Percentiles rank a stretch among this genome's conserved stretches.
These are phyloP conservation scores for Agonum fuliginosum DNA, from an alignment of 2,888 invertebrate genomes.

Conservation along the genomic window DNA sequence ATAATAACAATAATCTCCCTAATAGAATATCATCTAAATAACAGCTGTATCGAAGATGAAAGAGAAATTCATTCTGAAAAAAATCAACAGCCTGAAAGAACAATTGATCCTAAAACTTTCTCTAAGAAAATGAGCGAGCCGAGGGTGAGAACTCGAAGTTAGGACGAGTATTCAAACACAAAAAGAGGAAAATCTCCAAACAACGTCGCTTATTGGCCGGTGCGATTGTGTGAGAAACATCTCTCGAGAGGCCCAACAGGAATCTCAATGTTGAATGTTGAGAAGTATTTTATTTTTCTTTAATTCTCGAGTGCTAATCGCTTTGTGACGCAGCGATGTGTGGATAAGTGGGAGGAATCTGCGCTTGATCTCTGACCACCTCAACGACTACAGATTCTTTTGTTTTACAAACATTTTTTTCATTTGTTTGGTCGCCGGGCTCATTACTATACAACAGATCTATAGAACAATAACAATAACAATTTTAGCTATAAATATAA, in stretches of 20 bases:
- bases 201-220: conserved; percentile 24
- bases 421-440: neutral
- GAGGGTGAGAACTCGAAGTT: conserved; percentile 7
- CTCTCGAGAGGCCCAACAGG: neutral
- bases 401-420: conserved; percentile 5
- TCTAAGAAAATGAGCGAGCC: conserved; percentile 15
- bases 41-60: conserved; percentile 21
- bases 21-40: conserved; percentile 36
- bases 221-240: conserved; percentile 41
- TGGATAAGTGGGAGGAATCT: conserved; percentile 55
- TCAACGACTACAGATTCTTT: neutral
- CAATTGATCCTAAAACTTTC: conserved; percentile 42
- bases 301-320: conserved; percentile 63
- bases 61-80: conserved; percentile 33
- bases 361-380: conserved; percentile 34
- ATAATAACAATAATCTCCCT: conserved; percentile 22
- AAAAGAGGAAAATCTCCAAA: conserved; percentile 42
- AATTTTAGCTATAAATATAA: no score
- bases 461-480: no score
- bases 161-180: conserved; percentile 20
- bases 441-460: no score
- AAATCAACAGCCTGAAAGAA: conserved; percentile 31
- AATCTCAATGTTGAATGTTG: conserved; percentile 11
- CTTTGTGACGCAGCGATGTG: conserved; percentile 63
- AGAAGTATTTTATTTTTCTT: conserved; percentile 61